Base-by-base conservation (phyloP, 2,888 invertebrate species). In the Drosophila yooni region DNA sequence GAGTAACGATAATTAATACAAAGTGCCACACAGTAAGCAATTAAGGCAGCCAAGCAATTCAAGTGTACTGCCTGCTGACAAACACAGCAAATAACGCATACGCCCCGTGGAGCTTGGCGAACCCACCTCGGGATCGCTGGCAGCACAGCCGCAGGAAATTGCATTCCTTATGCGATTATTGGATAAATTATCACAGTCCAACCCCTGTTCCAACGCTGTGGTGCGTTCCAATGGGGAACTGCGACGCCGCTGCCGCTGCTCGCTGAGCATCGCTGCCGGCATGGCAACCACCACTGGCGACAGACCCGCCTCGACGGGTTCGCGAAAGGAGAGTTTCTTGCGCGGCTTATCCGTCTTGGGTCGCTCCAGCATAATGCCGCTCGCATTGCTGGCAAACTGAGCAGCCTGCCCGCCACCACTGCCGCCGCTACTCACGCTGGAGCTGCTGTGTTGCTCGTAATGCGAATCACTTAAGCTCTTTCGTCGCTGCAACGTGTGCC, bases 241-340 rank as follows among this genome's bases (percentile, higher is more conserved):
- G 70, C 88, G 89, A 62, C 81, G 78, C 40, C 86, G 69, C 56
- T 80, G 82, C 0, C 83, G 72, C 63, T 81, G 70, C 31, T 76
- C 76, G 7, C 43, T 56, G 15, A 70, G 48, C 43, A 71, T 51
- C 10, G 74, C 67, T 6, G 83, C 59, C 2, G 80, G 74, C 71
- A 70, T 70, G 59, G 75, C 69, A 3, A 52, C 53, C 31, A 65
- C 36, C 1, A 56, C 56, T 7, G 82, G 83, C 6, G 78, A 79
- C 15, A 83, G 84, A 27, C 91, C 91, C 48, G 84, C 89, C 59
- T 92, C 92, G 50, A 93, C 88, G 4, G 97, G 97, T 89, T 97
- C 97, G 71, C 97, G 95, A 93, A 98, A 98, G 11, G 97, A 97
- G 15, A 98, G 94, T 92, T 97, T 98, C 92, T 98, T 98, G 63